Evolutionary conservation across 2,113 vertebrate species (phyloP).

Genomic region (Hiodon alosoides): DNA sequence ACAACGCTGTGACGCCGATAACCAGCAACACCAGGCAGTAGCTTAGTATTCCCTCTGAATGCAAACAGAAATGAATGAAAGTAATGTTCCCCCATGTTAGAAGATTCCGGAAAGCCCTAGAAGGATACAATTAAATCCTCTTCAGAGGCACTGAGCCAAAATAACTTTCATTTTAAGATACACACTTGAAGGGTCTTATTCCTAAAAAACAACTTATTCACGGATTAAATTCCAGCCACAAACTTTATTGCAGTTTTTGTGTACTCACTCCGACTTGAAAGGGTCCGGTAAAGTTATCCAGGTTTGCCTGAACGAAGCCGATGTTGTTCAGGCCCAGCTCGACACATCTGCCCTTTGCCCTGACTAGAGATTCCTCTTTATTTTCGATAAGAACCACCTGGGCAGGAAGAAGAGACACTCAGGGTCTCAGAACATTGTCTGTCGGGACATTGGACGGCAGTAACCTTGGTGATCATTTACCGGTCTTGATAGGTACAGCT

Average conservation of each 20-base stretch:
- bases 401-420: neutral
- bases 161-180: too few relatives aligned
- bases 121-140: too few relatives aligned
- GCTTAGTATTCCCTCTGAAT: too few relatives aligned
- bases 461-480: neutral
- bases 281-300: slow-evolving; percentile 86
- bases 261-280: slow-evolving; percentile 91
- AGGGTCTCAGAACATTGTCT: neutral
- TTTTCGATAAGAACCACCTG: slow-evolving; percentile 93
- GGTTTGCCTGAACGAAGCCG: slow-evolving; percentile 89
- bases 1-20: too few relatives aligned
- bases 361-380: slow-evolving; percentile 87
- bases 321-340: slow-evolving; percentile 81
- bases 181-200: too few relatives aligned
- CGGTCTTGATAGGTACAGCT: too few relatives aligned
- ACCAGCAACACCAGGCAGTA: too few relatives aligned
- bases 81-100: too few relatives aligned
- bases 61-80: too few relatives aligned
- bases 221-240: neutral
- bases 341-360: slow-evolving; percentile 76
- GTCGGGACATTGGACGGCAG: too few relatives aligned
- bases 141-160: too few relatives aligned
- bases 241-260: neutral
- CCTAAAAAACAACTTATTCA: neutral
- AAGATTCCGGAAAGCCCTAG: too few relatives aligned